These are phyloP conservation scores for Dynastes grantii DNA, from an alignment of 2,888 invertebrate species.

Conservation along the genomic window DNA sequence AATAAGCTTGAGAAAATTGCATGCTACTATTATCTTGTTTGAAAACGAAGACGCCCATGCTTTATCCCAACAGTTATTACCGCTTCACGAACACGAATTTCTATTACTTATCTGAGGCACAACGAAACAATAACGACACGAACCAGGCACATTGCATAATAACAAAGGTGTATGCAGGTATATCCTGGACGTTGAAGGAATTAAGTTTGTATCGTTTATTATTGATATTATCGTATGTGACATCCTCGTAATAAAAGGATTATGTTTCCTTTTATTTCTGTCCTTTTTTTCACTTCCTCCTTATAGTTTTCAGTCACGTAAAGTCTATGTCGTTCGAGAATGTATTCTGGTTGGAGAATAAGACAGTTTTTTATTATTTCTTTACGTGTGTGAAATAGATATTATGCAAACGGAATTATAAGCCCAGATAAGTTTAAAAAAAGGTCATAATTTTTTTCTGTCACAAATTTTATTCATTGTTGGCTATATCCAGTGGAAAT, in stretches of 20 bases:
- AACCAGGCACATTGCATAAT: neutral
- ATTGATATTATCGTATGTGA: neutral
- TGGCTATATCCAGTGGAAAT: too few relatives aligned
- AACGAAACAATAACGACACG: too few relatives aligned
- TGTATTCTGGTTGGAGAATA: neutral
- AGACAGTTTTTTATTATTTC: neutral
- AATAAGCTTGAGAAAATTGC: too few relatives aligned
- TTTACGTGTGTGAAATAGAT: neutral
- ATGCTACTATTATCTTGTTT: conserved; percentile 6
- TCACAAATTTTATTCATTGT: too few relatives aligned
- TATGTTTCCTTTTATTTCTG: neutral
- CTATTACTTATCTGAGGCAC: neutral
- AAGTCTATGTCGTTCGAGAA: neutral
- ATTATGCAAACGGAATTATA: neutral
- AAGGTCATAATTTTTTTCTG: too few relatives aligned
- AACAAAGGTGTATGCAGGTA: neutral
- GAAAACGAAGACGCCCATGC: neutral
- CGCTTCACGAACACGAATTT: conserved; percentile 3
- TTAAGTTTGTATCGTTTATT: neutral
- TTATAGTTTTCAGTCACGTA: neutral
- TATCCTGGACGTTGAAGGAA: neutral
- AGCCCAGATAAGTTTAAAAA: too few relatives aligned
- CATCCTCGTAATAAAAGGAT: neutral
- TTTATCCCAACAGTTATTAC: neutral
- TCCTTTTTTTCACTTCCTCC: neutral